Conservation (phyloP, 2,888 invertebrate genomes). For the Oligia fasciuncula region DNA sequence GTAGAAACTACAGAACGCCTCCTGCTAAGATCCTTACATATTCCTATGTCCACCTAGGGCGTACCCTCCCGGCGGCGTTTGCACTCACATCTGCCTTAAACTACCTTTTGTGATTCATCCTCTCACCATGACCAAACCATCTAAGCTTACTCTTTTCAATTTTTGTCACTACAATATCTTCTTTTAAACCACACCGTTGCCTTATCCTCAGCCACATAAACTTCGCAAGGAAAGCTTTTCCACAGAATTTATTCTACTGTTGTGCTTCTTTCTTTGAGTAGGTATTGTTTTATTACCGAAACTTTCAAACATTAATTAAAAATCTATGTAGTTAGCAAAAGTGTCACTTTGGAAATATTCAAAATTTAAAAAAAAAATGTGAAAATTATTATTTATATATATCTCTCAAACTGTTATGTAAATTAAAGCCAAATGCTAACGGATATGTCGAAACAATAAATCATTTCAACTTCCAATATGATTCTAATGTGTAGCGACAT, state of each 20-base stretch:
- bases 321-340: neutral
- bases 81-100: neutral
- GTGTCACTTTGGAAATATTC: neutral
- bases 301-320: neutral
- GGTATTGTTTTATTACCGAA: neutral
- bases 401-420: neutral
- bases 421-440: conserved; percentile 13
- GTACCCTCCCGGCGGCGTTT: neutral
- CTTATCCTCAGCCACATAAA: neutral
- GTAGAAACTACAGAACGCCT: neutral
- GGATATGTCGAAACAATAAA: conserved; percentile 15
- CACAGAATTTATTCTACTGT: neutral
- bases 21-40: neutral
- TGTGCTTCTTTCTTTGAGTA: neutral
- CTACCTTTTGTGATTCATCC: no score
- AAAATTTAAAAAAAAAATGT: no score
- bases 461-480: conserved; percentile 1
- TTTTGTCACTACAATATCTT: no score
- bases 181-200: no score
- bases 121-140: no score
- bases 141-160: no score
- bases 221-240: neutral
- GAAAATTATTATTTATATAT: neutral
- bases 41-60: no score
- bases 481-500: conserved; percentile 16